phyloP scores from a whole-genome alignment of 2,797 vertebrate genomes.

The Chelon labrosus region DNA sequence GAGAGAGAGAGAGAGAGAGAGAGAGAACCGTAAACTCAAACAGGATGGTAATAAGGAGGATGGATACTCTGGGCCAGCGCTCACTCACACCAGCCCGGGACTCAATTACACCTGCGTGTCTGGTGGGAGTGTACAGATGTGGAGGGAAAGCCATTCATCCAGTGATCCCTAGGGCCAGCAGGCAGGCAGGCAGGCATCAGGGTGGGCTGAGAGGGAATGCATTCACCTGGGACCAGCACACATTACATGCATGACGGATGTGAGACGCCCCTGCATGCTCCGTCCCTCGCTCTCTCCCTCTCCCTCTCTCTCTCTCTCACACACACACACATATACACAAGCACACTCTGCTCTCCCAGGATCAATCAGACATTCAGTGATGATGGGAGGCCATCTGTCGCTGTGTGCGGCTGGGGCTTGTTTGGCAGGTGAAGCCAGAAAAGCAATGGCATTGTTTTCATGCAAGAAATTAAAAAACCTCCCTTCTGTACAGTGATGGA shows the following conservation, averaged over 20 bases:
- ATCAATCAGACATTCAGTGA: slow-evolving; percentile 89
- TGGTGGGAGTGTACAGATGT: slow-evolving; percentile 80
- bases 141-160: slow-evolving; percentile 80
- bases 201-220: slow-evolving; percentile 61
- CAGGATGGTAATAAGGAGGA: slow-evolving; percentile 75
- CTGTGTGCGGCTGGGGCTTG: slow-evolving; percentile 78
- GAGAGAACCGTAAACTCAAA: slow-evolving; percentile 55
- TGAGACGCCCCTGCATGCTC: slow-evolving; percentile 53
- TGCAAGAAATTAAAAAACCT: slow-evolving; percentile 84
- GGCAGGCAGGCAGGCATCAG: slow-evolving; percentile 66
- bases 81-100: slow-evolving; percentile 73
- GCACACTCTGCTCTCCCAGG: slow-evolving; percentile 63
- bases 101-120: slow-evolving; percentile 81
- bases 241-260: slow-evolving; percentile 83
- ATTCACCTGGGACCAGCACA: slow-evolving; percentile 77
- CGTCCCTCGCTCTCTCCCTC: slow-evolving; percentile 4
- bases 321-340: slow-evolving; percentile 21
- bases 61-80: slow-evolving; percentile 68
- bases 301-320: slow-evolving; percentile 7
- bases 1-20: slow-evolving; percentile 18
- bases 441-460: slow-evolving; percentile 88
- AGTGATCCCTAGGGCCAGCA: slow-evolving; percentile 71
- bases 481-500: slow-evolving; percentile 81
- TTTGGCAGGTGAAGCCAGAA: slow-evolving; percentile 85
- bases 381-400: slow-evolving; percentile 88